A percentile compares a stretch with the other conserved stretches of the same genome.
Conservation (phyloP, 37 sponge, comb jelly and placozoan genomes). For the Beroe forskalii region DNA sequence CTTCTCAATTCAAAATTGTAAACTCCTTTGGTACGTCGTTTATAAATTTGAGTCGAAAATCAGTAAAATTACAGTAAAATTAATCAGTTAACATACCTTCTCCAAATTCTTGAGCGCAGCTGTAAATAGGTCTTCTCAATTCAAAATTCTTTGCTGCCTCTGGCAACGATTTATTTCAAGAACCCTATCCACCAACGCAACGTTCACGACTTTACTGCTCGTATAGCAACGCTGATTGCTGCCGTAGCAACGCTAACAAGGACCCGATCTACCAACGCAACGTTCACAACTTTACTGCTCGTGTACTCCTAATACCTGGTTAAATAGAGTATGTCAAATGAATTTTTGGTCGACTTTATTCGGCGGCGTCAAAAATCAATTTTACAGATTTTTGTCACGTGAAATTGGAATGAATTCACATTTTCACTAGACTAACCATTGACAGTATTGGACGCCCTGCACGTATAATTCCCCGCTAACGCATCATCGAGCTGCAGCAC, state of each 20-base stretch:
- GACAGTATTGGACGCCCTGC: neutral
- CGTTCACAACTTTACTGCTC: neutral
- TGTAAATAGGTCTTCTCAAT: too few relatives aligned
- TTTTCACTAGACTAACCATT: neutral
- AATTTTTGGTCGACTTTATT: too few relatives aligned
- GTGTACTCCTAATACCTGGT: neutral
- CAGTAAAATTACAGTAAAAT: too few relatives aligned
- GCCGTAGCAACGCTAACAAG: neutral
- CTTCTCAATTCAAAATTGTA: too few relatives aligned
- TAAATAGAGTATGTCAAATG: neutral
- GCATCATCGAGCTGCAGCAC: neutral
- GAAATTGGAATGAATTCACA: neutral
- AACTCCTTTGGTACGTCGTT: too few relatives aligned
- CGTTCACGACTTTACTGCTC: neutral
- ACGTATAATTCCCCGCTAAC: slow-evolving; percentile 1
- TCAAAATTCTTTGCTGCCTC: too few relatives aligned
- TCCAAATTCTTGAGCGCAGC: too few relatives aligned
- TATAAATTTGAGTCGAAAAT: too few relatives aligned
- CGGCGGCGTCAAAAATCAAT: neutral
- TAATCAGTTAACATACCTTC: too few relatives aligned
- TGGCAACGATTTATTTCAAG: too few relatives aligned
- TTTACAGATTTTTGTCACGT: neutral
- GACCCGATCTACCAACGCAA: neutral
- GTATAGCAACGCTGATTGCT: neutral
- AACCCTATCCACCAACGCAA: too few relatives aligned